These are phyloP conservation scores for Lacerta agilis DNA, from an alignment of 2,797 vertebrate genomes.

Conservation along the genomic window DNA sequence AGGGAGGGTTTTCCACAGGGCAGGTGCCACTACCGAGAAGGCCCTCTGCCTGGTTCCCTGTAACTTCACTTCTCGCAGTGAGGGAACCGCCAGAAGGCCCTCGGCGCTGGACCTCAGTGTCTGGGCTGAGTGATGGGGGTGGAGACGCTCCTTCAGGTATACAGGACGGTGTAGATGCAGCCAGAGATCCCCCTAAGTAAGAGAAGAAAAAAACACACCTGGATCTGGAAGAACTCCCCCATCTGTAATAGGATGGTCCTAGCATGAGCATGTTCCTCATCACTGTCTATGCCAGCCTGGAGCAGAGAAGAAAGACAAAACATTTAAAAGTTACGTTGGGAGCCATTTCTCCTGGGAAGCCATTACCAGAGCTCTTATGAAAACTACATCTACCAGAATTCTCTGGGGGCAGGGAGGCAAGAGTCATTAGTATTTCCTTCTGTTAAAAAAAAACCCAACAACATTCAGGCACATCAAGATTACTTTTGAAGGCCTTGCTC, in stretches of 20 bases:
- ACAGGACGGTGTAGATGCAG: too few relatives aligned
- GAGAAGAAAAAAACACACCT: slow-evolving; percentile 75
- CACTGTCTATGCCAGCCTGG: slow-evolving; percentile 86
- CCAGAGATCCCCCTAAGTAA: accelerated
- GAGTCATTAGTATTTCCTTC: neutral
- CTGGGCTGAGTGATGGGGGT: too few relatives aligned
- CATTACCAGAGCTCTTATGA: too few relatives aligned
- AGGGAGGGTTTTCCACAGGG: too few relatives aligned
- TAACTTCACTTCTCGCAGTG: too few relatives aligned
- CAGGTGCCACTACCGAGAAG: too few relatives aligned
- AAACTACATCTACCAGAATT: neutral
- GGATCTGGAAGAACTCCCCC: slow-evolving; percentile 97
- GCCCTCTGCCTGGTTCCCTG: too few relatives aligned
- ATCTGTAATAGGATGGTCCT: slow-evolving; percentile 93
- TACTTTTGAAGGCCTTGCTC: neutral
- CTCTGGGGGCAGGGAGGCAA: neutral
- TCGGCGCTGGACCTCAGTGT: too few relatives aligned
- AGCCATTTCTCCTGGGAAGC: too few relatives aligned
- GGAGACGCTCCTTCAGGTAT: too few relatives aligned
- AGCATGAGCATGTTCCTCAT: slow-evolving; percentile 88
- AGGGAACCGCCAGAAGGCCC: too few relatives aligned
- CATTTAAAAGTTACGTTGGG: neutral
- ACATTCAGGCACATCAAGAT: neutral
- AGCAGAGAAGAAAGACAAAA: neutral
- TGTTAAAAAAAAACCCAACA: neutral